A percentile compares a stretch with the other conserved stretches of the same genome.
Conservation (phyloP, 2,888 invertebrate species). For the Agriopis marginaria region DNA sequence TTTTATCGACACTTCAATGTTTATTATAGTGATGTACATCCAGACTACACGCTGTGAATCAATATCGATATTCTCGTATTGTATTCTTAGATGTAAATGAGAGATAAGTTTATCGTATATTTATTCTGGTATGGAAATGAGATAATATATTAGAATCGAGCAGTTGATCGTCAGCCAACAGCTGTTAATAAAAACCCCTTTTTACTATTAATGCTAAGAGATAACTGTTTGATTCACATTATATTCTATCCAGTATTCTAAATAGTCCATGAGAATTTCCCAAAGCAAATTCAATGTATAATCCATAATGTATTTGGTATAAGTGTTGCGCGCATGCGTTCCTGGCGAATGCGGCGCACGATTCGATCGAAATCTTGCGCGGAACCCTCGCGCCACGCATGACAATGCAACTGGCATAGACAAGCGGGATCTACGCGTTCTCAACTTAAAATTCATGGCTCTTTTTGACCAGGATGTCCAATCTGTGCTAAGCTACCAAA, state of each 20-base stretch:
- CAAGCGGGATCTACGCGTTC: slow-evolving; percentile 37
- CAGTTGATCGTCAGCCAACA: slow-evolving; percentile 30
- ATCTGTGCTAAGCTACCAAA: slow-evolving; percentile 32
- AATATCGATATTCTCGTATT: slow-evolving; percentile 13
- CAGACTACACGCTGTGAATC: neutral
- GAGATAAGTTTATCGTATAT: slow-evolving; percentile 14
- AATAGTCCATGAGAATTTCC: slow-evolving; percentile 57
- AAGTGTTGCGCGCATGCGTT: slow-evolving; percentile 46
- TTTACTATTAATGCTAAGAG: slow-evolving; percentile 13
- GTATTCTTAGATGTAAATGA: slow-evolving; percentile 21
- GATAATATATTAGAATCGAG: slow-evolving; percentile 27
- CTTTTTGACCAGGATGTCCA: slow-evolving; percentile 37
- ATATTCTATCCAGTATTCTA: slow-evolving; percentile 41
- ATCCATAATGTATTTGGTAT: slow-evolving; percentile 80
- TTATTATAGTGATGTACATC: slow-evolving; percentile 10
- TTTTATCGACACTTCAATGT: slow-evolving; percentile 4
- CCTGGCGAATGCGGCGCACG: slow-evolving; percentile 61
- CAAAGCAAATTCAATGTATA: slow-evolving; percentile 59
- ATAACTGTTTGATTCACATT: slow-evolving; percentile 12
- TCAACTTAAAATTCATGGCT: slow-evolving; percentile 28
- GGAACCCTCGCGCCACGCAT: slow-evolving; percentile 60
- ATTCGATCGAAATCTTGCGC: slow-evolving; percentile 71
- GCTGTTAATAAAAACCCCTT: slow-evolving; percentile 24
- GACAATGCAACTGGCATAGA: slow-evolving; percentile 46
- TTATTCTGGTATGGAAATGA: slow-evolving; percentile 26